These are phyloP conservation scores for Sula dactylatra DNA, from an alignment of 2,113 vertebrate genomes.

Conservation along the genomic window DNA sequence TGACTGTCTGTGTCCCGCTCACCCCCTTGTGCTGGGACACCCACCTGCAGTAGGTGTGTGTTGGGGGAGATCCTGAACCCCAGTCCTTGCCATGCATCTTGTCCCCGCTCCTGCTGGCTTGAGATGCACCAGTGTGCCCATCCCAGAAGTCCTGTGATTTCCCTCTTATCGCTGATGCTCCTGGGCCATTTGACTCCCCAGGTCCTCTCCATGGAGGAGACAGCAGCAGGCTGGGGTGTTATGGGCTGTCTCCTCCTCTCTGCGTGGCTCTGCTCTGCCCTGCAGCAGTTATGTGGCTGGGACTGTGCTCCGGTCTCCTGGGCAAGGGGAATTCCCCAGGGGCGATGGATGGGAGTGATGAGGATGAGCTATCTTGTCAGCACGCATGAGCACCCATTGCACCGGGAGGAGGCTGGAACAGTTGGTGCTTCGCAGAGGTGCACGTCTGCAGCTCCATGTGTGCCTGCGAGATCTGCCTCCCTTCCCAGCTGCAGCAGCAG, in stretches of 20 bases:
- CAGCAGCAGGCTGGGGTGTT: background rate
- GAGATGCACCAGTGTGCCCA: background rate
- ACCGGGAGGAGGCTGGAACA: background rate
- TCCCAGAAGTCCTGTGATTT: background rate
- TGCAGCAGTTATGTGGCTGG: background rate
- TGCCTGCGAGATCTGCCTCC: background rate
- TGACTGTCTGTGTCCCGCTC: background rate
- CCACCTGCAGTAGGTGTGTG: fast-evolving
- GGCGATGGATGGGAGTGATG: background rate
- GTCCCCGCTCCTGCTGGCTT: background rate
- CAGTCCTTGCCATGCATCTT: background rate
- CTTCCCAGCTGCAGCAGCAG: background rate
- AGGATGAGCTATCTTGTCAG: background rate
- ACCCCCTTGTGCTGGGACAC: background rate
- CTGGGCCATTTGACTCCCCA: background rate
- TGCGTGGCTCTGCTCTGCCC: background rate
- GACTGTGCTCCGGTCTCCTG: background rate
- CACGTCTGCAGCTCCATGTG: background rate
- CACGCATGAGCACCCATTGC: fast-evolving
- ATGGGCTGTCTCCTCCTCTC: background rate
- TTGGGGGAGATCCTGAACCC: background rate
- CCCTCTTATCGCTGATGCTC: background rate
- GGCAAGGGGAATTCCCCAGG: background rate
- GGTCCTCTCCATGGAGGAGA: background rate
- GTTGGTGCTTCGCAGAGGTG: background rate